These are phyloP conservation scores for Sthenelais limicola DNA, from an alignment of 2,888 invertebrate genomes.

Conservation along the genomic window DNA sequence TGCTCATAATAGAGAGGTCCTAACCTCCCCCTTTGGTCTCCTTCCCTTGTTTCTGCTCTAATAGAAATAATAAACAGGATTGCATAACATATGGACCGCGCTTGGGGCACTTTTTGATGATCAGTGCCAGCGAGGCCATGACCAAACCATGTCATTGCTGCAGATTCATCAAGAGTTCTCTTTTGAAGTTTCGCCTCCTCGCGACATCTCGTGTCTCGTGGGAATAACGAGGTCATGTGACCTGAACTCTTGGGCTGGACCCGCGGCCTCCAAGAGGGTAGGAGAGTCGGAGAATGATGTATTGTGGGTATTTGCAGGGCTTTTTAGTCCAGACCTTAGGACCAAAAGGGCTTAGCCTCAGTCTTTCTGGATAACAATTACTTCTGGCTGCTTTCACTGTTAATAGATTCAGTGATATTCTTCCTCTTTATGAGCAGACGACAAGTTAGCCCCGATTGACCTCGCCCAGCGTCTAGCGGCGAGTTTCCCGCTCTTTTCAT, in stretches of 20 bases:
- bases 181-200: constrained; percentile 29
- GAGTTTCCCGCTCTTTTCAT: too few species aligned
- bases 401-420: constrained; percentile 34
- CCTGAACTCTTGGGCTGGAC: constrained; percentile 28
- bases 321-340: not conserved
- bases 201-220: constrained; percentile 26
- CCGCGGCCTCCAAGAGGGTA: too few species aligned
- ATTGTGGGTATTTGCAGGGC: too few species aligned
- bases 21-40: constrained; percentile 31
- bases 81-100: too few species aligned
- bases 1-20: not conserved
- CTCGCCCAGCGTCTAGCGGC: too few species aligned
- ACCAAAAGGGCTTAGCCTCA: constrained; percentile 1
- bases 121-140: too few species aligned
- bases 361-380: constrained; percentile 34
- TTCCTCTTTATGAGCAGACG: too few species aligned
- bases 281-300: too few species aligned
- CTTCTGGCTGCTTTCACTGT: constrained; percentile 19
- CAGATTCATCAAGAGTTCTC: constrained; percentile 20
- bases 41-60: constrained; percentile 28
- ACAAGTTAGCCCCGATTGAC: too few species aligned
- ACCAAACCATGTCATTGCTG: constrained; percentile 34
- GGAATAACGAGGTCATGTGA: constrained; percentile 39
- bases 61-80: constrained; percentile 33
- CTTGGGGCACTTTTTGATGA: too few species aligned